Evolutionary conservation across 2,797 vertebrate genomes (phyloP).

Genomic region (Triplophysa yarkandensis): DNA sequence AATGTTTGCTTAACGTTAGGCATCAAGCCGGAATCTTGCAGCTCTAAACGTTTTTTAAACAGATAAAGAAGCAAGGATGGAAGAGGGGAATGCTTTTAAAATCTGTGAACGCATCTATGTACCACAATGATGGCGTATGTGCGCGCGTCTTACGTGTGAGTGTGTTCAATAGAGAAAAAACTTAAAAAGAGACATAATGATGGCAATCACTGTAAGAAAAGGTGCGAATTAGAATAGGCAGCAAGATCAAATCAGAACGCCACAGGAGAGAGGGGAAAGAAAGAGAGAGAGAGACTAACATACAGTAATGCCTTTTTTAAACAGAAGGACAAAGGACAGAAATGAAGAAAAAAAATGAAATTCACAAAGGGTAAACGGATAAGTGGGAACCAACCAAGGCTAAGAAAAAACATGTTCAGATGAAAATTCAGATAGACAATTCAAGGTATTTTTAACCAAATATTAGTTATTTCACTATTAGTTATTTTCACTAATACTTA

Average conservation of each 20-base stretch:
- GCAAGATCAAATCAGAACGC: conserved; percentile 12
- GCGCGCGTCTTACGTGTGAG: conserved; percentile 53
- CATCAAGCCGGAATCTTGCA: conserved; percentile 55
- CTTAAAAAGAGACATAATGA: conserved; percentile 72
- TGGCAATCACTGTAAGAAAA: conserved; percentile 51
- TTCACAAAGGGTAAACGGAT: not conserved
- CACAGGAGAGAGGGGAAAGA: conserved; percentile 27
- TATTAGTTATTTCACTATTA: no score
- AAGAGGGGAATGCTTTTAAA: conserved; percentile 44
- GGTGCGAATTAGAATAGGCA: conserved; percentile 23
- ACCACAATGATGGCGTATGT: conserved; percentile 29
- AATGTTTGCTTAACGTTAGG: conserved; percentile 49
- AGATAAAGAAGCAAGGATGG: conserved; percentile 52
- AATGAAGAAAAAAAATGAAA: conserved; percentile 42
- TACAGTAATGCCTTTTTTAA: conserved; percentile 19
- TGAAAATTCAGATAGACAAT: not conserved
- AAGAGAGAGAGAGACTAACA: conserved; percentile 32
- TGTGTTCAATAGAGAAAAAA: conserved; percentile 63
- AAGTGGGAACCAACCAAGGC: not conserved
- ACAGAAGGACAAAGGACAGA: conserved; percentile 53
- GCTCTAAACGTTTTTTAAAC: conserved; percentile 52
- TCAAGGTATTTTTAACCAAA: not conserved
- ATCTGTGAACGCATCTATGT: conserved; percentile 18
- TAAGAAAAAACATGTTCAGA: not conserved
- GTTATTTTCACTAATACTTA: no score